Evolutionary conservation across 1,140 invertebrate species (phyloP).

Genomic region (Semibalanus balanoides): DNA sequence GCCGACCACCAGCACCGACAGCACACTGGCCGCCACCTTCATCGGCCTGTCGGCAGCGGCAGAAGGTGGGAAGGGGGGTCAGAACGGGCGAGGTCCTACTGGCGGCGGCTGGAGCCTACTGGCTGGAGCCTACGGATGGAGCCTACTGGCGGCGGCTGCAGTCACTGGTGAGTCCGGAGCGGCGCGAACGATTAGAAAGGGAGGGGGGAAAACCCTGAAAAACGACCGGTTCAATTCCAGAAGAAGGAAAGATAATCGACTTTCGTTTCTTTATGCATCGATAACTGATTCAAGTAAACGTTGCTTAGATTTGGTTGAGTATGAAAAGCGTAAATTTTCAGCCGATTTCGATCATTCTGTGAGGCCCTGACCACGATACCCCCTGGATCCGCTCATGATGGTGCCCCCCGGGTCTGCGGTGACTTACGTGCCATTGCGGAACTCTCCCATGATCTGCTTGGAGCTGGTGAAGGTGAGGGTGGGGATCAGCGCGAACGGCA

Average conservation of each 20-base stretch:
- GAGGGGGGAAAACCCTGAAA: too few relatives aligned
- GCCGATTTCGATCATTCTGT: constrained; percentile 6
- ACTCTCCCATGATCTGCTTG: constrained; percentile 64
- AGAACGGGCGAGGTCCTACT: too few relatives aligned
- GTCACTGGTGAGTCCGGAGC: too few relatives aligned
- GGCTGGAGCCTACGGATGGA: too few relatives aligned
- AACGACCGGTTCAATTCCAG: too few relatives aligned
- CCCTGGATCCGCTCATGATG: too few relatives aligned
- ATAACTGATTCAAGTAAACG: constrained; percentile 2
- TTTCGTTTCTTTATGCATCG: constrained; percentile 13
- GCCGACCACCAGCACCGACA: constrained; percentile 54
- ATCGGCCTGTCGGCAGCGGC: neutral
- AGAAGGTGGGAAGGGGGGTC: too few relatives aligned
- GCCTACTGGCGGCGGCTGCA: too few relatives aligned
- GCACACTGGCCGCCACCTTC: constrained; percentile 46
- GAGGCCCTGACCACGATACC: constrained; percentile 16
- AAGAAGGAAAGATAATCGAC: constrained; percentile 11
- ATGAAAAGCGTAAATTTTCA: neutral
- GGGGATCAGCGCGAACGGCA: constrained; percentile 70
- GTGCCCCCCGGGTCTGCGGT: too few relatives aligned
- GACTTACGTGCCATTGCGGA: constrained; percentile 54
- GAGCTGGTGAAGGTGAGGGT: constrained; percentile 77
- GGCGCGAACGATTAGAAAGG: too few relatives aligned
- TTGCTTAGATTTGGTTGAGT: neutral
- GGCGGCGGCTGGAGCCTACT: too few relatives aligned